Conservation (phyloP, 1,140 invertebrate genomes). For the Drosophila teissieri region DNA sequence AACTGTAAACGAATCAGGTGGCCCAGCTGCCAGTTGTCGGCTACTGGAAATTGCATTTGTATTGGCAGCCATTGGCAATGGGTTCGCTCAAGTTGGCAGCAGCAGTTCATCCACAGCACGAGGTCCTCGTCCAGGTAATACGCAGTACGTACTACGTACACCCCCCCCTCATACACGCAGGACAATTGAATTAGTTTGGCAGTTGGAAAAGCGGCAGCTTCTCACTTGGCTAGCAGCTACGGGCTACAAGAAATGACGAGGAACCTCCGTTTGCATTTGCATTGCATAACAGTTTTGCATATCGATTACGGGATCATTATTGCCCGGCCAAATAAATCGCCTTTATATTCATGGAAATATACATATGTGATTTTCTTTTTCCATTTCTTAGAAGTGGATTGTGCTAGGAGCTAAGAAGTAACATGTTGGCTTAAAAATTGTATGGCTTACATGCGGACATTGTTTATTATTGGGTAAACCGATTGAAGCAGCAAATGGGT, state of each 20-base stretch:
- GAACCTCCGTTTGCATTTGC: constrained; percentile 15
- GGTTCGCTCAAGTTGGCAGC: constrained; percentile 28
- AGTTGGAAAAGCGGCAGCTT: constrained; percentile 54
- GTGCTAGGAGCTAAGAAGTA: neutral
- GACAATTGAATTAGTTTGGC: constrained; percentile 81
- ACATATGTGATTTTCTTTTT: neutral
- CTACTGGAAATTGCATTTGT: constrained; percentile 80
- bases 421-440: neutral
- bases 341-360: constrained; percentile 50
- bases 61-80: constrained; percentile 77
- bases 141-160: too few species aligned
- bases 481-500: neutral
- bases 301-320: constrained; percentile 58
- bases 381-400: neutral
- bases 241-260: constrained; percentile 19
- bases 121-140: constrained; percentile 45
- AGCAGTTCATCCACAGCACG: constrained; percentile 18
- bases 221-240: constrained; percentile 11
- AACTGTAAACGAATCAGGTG: constrained; percentile 76
- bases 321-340: constrained; percentile 40
- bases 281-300: constrained; percentile 45
- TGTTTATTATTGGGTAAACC: too few species aligned
- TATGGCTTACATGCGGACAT: neutral
- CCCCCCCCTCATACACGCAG: constrained; percentile 26
- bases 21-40: constrained; percentile 77